phyloP scores from a whole-genome alignment of 2,113 vertebrate species.

The Scartelaos histophorus region DNA sequence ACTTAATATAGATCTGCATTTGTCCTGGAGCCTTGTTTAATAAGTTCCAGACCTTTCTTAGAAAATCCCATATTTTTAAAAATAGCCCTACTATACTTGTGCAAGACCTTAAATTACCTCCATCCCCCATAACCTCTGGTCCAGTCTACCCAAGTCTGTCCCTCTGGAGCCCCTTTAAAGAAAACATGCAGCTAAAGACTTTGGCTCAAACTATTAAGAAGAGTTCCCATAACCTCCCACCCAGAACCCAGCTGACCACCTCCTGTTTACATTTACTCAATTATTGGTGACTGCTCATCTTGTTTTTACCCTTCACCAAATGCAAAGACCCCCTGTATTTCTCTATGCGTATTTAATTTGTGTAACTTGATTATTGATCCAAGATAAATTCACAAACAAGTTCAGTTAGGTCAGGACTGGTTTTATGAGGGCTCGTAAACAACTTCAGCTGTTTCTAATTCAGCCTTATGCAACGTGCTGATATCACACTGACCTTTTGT shows the following conservation, averaged over 20 bases:
- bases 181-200: slow-evolving; percentile 6
- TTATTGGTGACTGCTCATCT: slow-evolving; percentile 1
- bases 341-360: neutral
- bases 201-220: slow-evolving; percentile 30
- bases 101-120: neutral
- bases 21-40: neutral
- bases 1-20: neutral
- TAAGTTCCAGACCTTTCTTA: neutral
- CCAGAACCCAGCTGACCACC: slow-evolving; percentile 29
- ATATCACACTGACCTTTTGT: slow-evolving; percentile 53
- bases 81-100: no score
- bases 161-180: slow-evolving; percentile 31
- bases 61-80: neutral
- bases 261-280: slow-evolving; percentile 47
- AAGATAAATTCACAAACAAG: slow-evolving; percentile 23
- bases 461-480: slow-evolving; percentile 43
- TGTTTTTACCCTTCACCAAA: neutral
- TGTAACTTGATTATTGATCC: neutral
- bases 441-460: slow-evolving; percentile 32
- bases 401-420: slow-evolving; percentile 32
- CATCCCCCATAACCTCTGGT: neutral
- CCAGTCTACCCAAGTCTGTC: slow-evolving; percentile 14
- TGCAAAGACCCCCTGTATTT: neutral
- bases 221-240: slow-evolving; percentile 22
- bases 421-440: slow-evolving; percentile 40